phyloP scores from a whole-genome alignment of 2,113 vertebrate species.

The Cyanoramphus novaezelandiae region DNA sequence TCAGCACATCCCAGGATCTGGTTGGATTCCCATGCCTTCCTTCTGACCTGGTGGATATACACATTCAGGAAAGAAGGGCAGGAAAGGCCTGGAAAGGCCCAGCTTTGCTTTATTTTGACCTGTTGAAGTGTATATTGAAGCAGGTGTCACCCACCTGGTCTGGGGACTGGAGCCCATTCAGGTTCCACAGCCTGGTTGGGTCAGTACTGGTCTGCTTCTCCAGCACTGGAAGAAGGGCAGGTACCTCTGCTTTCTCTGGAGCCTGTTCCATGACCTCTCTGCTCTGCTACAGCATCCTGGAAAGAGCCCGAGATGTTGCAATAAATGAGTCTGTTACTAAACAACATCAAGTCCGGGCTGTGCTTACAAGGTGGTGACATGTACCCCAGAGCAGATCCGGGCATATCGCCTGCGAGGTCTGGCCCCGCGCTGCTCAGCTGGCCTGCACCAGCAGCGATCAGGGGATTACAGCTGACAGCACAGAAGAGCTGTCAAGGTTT shows the following conservation, averaged over 20 bases:
- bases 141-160: background rate
- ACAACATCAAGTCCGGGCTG: background rate
- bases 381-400: accelerated
- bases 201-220: background rate
- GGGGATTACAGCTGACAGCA: background rate
- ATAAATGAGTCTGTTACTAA: background rate
- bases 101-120: background rate
- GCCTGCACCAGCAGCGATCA: background rate
- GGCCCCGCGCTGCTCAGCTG: accelerated
- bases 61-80: accelerated
- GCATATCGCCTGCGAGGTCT: background rate
- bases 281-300: background rate
- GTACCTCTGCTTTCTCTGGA: accelerated
- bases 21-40: background rate
- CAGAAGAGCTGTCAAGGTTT: background rate
- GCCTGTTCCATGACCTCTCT: background rate
- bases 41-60: accelerated
- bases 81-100: background rate
- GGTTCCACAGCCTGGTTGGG: background rate
- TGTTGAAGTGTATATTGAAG: background rate
- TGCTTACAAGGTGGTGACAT: background rate
- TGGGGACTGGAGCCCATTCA: background rate
- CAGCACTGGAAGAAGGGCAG: background rate
- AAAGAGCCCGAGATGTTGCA: background rate
- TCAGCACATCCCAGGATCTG: background rate